Percentiles rank a stretch among this genome's conserved stretches.
Conservation (phyloP, 2,113 vertebrate genomes). For the Jacana jacana region DNA sequence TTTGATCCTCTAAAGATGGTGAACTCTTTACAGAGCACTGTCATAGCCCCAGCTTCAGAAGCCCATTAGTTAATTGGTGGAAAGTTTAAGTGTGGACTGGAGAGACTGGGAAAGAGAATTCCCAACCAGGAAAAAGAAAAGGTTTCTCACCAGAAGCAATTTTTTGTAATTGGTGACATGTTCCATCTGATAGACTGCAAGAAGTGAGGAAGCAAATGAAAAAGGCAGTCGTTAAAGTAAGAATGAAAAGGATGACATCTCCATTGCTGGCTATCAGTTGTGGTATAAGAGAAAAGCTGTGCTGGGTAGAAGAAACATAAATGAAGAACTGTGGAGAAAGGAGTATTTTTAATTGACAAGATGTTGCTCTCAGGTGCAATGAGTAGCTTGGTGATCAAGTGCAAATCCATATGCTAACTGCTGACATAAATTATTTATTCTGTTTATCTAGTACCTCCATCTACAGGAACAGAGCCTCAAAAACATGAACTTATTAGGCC, state of each 20-base stretch:
- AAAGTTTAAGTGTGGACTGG: background rate
- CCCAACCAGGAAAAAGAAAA: background rate
- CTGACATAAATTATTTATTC: constrained; percentile 43
- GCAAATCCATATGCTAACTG: constrained; percentile 29
- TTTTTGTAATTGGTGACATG: background rate
- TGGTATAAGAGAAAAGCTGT: background rate
- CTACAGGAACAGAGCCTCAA: constrained; percentile 27
- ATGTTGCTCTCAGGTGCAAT: background rate
- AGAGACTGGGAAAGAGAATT: background rate
- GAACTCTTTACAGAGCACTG: background rate
- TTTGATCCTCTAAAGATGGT: background rate
- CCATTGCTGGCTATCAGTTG: background rate
- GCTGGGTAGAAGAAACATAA: background rate
- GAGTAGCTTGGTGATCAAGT: background rate
- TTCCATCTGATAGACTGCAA: background rate
- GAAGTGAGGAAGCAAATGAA: background rate
- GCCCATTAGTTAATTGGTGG: background rate
- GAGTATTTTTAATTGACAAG: constrained; percentile 1
- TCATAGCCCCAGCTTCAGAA: background rate
- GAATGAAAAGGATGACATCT: background rate
- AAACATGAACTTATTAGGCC: constrained; percentile 25
- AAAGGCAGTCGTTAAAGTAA: background rate
- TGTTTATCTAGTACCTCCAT: constrained; percentile 42
- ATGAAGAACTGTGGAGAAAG: background rate
- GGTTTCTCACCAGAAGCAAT: background rate